A percentile compares a stretch with the other conserved stretches of the same genome.
Evolutionary conservation across 2,797 vertebrate species (phyloP).

Genomic region (Ctenochaetus hawaiiensis): DNA sequence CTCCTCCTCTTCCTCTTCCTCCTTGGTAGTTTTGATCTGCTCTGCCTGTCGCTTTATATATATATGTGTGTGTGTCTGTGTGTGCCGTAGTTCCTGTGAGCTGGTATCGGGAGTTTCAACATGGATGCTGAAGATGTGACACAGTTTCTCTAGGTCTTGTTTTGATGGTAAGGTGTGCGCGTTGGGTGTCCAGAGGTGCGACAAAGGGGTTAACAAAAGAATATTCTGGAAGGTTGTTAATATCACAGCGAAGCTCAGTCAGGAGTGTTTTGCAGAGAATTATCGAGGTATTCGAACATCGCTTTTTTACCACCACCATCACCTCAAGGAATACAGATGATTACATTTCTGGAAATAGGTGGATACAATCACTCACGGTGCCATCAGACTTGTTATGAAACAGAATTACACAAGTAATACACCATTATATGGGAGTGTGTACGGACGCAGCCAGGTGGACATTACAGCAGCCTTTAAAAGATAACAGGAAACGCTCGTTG

Average conservation of each 20-base stretch:
- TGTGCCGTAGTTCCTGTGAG: conserved; percentile 65
- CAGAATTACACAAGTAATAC: conserved; percentile 21
- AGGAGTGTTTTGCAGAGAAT: conserved; percentile 69
- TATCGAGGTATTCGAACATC: conserved; percentile 54
- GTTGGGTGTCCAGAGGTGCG: conserved; percentile 66
- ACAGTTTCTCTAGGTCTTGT: conserved; percentile 84
- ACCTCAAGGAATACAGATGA: conserved; percentile 29
- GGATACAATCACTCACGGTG: conserved; percentile 36
- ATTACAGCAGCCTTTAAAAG: conserved; percentile 11
- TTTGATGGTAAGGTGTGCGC: conserved; percentile 67
- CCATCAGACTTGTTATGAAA: conserved; percentile 41
- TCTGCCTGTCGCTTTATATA: conserved; percentile 66
- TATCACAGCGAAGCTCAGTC: conserved; percentile 80
- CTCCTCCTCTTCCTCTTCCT: conserved; percentile 80
- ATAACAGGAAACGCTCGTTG: conserved; percentile 23
- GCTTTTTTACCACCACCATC: conserved; percentile 26
- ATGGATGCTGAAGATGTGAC: conserved; percentile 88
- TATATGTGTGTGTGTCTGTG: conserved; percentile 38
- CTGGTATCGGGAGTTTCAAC: conserved; percentile 76
- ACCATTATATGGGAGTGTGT: conserved; percentile 15
- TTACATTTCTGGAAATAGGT: conserved; percentile 38
- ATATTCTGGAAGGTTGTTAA: conserved; percentile 92
- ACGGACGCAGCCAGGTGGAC: conserved; percentile 39
- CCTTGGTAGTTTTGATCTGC: conserved; percentile 79
- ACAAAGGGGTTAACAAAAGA: conserved; percentile 88